Base-by-base conservation (phyloP, 2,888 invertebrate species). In the Chalcosyrphus nemorum region DNA sequence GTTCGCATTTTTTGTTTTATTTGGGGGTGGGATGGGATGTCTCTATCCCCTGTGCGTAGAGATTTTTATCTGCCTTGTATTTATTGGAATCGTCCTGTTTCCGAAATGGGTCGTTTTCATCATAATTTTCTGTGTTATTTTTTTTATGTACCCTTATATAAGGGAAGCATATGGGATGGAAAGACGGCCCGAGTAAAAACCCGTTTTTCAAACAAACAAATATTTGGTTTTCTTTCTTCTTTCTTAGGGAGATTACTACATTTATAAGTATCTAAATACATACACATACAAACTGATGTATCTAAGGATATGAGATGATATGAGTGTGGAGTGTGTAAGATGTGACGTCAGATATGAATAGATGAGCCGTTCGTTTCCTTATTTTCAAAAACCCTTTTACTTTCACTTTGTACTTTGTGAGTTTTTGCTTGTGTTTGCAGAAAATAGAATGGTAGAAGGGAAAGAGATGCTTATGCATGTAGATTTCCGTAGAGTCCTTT, bases 41-140 rank as follows among this genome's bases (percentile, higher is more conserved):
- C 63, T 56, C 27, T 50, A 32, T 43, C n/a, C 29, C 41, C 56
- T 38, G 32, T 65, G 41, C 19, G 15, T 35, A 27, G 21, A 74
- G 75, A 80, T 80, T 80, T 57, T 80, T 80, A 80, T 80, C 80
- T 45, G n/a, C n/a, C n/a, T 27, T 29, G 11, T 47, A 35, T 43
- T 9, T n/a, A 21, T 17, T 2, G 21, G 47, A 15, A 13, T 13
- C 29, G 35, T 61, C 43, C 19, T 45, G 61, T 76, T 81, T 61
- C 76, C 75, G 17, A 76, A 76, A 81, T 81, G 76, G 81, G 75
- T 68, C 76, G 81, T 38, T 75, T 75, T 75, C 80, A 75, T 68
- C 80, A 80, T 75, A 80, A 61, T 75, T 75, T 68, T 24, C 74
- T 59, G 6, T 66, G n/a, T 11, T n/a, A 27, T 65, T 47, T 59